phyloP scores from a whole-genome alignment of 2,113 vertebrate species.

The Xenotilapia caudafasciata region DNA sequence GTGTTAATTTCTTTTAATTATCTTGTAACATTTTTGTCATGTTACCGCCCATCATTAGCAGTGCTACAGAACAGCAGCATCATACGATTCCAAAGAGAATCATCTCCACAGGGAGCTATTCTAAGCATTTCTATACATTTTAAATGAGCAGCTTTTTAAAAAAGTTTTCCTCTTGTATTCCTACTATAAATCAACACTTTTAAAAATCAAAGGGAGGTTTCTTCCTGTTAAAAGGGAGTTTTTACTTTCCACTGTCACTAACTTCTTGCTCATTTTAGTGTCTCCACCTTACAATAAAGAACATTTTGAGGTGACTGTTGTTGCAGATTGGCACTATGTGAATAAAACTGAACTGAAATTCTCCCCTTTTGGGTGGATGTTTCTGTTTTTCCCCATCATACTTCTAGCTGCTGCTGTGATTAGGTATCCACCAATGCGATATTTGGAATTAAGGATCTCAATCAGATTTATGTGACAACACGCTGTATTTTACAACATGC shows the following conservation, averaged over 20 bases:
- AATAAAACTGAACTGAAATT: background rate
- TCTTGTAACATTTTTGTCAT: background rate
- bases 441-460: background rate
- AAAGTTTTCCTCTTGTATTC: rapidly evolving
- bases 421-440: rapidly evolving
- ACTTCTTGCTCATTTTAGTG: background rate
- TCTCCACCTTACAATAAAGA: background rate
- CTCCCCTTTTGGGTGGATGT: background rate
- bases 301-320: background rate
- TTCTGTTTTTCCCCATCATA: background rate
- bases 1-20: background rate
- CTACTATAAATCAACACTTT: rapidly evolving
- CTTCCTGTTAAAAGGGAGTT: background rate
- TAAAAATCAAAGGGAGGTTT: background rate
- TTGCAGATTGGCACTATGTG: background rate
- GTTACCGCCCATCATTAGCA: background rate
- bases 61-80: background rate
- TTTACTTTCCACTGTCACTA: background rate
- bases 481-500: rapidly evolving
- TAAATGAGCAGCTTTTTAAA: background rate
- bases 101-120: background rate
- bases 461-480: rapidly evolving
- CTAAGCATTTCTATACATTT: background rate
- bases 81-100: background rate
- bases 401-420: background rate